phyloP scores from a whole-genome alignment of 2,797 vertebrate species.

The Oreonectes daqikongensis region DNA sequence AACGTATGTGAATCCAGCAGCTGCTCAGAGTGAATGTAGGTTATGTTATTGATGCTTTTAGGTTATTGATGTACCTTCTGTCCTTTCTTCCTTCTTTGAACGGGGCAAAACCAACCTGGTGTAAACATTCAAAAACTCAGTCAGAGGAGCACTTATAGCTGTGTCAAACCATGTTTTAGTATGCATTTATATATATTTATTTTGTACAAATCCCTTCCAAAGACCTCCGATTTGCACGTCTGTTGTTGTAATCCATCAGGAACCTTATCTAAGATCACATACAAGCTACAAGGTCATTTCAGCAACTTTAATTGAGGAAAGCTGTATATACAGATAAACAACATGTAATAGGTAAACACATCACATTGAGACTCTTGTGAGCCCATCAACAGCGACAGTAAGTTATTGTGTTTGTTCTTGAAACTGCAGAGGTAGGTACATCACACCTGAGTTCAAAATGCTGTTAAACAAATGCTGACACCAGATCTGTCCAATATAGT shows the following conservation, averaged over 20 bases:
- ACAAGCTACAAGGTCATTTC: slow-evolving; percentile 13
- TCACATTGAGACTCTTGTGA: slow-evolving; percentile 26
- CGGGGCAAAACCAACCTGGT: neutral
- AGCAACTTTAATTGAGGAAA: slow-evolving; percentile 34
- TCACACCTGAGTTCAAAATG: slow-evolving; percentile 34
- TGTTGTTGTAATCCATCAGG: neutral
- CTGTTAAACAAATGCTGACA: slow-evolving; percentile 16
- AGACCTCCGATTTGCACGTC: neutral
- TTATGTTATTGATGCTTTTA: neutral
- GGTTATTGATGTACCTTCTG: neutral
- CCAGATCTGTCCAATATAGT: slow-evolving; percentile 2
- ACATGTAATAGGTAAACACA: slow-evolving; percentile 11
- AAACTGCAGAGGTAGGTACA: slow-evolving; percentile 36
- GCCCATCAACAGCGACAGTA: slow-evolving; percentile 9
- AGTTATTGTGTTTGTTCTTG: slow-evolving; percentile 11
- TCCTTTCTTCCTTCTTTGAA: neutral
- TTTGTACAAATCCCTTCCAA: neutral
- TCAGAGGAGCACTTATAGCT: neutral
- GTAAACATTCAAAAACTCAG: neutral
- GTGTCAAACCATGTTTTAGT: neutral
- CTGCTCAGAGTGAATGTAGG: neutral
- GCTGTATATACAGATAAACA: slow-evolving; percentile 28
- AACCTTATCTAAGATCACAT: slow-evolving; percentile 1
- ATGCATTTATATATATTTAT: neutral
- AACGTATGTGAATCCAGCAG: neutral